Conservation (phyloP, 1,140 invertebrate species). For the Hetaerina americana region DNA sequence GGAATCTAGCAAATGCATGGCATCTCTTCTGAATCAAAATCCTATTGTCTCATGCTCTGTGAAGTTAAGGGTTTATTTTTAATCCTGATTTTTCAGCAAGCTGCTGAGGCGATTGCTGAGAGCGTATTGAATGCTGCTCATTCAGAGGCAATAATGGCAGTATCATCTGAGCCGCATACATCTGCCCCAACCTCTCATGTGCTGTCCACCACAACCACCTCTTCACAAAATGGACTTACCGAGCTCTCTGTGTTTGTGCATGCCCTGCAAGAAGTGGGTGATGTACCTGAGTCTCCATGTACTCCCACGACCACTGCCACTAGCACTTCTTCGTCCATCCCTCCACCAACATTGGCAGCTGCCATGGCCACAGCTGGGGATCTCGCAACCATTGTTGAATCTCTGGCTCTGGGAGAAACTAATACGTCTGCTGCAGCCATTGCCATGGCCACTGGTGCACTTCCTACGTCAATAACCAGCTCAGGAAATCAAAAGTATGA, state of each 20-base stretch:
- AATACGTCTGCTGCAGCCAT: background rate
- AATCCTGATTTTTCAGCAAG: conserved; percentile 49
- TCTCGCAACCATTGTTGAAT: conserved; percentile 73
- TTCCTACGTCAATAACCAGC: background rate
- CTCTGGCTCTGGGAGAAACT: conserved; percentile 47
- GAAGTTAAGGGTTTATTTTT: too few species aligned
- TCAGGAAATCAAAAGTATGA: background rate
- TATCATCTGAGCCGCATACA: conserved; percentile 40
- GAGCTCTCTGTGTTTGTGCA: conserved; percentile 43
- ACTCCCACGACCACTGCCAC: background rate
- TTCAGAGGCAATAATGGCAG: conserved; percentile 55
- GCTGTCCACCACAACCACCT: conserved; percentile 25
- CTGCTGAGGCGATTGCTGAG: conserved; percentile 82
- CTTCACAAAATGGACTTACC: conserved; percentile 8
- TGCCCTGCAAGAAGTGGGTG: conserved; percentile 42
- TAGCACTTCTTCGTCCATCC: conserved; percentile 43
- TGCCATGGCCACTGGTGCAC: background rate
- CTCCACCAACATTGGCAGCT: background rate
- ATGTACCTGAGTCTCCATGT: conserved; percentile 17
- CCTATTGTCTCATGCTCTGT: too few species aligned
- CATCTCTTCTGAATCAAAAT: too few species aligned
- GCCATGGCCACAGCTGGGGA: conserved; percentile 51
- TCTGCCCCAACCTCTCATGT: conserved; percentile 22
- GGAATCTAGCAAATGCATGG: too few species aligned
- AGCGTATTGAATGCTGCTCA: conserved; percentile 69